These are phyloP conservation scores for Trachymyrmex cornetzi DNA, from an alignment of 1,140 invertebrate species.

Conservation along the genomic window DNA sequence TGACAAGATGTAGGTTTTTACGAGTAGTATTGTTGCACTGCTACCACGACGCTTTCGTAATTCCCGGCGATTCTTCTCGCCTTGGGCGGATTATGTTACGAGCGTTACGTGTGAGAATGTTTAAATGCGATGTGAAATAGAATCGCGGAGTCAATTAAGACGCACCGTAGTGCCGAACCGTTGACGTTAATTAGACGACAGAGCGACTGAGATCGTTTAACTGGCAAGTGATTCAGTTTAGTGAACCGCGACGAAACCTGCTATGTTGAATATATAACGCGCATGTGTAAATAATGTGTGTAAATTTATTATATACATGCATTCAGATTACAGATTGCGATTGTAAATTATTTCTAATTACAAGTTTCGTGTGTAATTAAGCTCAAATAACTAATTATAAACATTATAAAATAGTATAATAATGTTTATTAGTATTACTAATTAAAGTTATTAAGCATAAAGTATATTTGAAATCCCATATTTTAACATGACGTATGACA, in stretches of 20 bases:
- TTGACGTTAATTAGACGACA: too few species aligned
- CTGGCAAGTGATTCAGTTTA: too few species aligned
- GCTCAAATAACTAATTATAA: background rate
- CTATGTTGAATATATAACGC: too few species aligned
- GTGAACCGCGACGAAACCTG: too few species aligned
- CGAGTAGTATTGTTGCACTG: too few species aligned
- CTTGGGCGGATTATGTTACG: background rate
- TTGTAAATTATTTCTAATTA: background rate
- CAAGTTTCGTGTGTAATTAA: background rate
- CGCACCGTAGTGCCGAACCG: too few species aligned
- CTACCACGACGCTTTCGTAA: background rate
- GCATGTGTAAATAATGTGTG: too few species aligned
- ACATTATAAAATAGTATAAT: background rate
- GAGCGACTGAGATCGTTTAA: too few species aligned
- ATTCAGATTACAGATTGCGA: background rate
- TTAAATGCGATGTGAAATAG: conserved; percentile 8
- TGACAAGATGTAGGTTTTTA: background rate
- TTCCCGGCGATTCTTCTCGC: conserved; percentile 25
- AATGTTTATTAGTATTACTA: background rate
- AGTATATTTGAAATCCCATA: background rate
- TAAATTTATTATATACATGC: background rate
- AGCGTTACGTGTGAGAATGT: background rate
- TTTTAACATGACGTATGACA: background rate
- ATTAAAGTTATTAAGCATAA: background rate
- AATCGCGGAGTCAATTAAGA: conserved; percentile 44